Base-by-base conservation (phyloP, 1,140 invertebrate species). In the Rhyzopertha dominica region DNA sequence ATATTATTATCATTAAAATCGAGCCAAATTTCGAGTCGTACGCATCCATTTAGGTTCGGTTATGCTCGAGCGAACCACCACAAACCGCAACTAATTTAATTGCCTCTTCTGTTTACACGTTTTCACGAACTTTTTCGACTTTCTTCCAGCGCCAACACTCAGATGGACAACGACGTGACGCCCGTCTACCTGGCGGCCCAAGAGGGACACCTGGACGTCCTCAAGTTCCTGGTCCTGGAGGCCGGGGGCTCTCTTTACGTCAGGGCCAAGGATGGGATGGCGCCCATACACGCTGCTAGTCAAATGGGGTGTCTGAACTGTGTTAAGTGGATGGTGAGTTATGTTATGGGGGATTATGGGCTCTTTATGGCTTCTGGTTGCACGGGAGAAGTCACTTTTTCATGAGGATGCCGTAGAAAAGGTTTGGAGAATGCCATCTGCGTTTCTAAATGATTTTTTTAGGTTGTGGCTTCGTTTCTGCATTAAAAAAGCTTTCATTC, bases 121-220 rank as follows among this genome's bases (percentile, higher is more conserved):
- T n/a, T n/a, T n/a, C n/a, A n/a, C n/a, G n/a, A n/a, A n/a, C n/a
- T n/a, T n/a, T n/a, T n/a, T n/a, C n/a, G n/a, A n/a, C n/a, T 53
- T 62, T 40, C 16, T 69, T 71, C 2, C 69, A 88, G 85, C 71
- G 85, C 87, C 43, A 90, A 90, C 70, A 82, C 84, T 49, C 86
- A 89, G 64, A 89, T 90, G 84, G 85, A 88, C 68, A 90, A 90
- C 69, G 87, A 89, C 65, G 86, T 88, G 40, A 90, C 87, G 8
- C 84, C 87, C n/a, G 85, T 88, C 3, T 92, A 92, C 63, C 70
- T 92, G 57, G 87, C 88, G 2, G 86, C 87, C 1, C 89, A 92
- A 70, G 85, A 87, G 61, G 87, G 88, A 4, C 86, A 91, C 58
- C 69, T 91, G 53, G 85, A 88, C 9, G 85, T 91, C 20, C 74